Base-by-base conservation (phyloP, 2,888 invertebrate species). In the Epistrophe grossulariae region DNA sequence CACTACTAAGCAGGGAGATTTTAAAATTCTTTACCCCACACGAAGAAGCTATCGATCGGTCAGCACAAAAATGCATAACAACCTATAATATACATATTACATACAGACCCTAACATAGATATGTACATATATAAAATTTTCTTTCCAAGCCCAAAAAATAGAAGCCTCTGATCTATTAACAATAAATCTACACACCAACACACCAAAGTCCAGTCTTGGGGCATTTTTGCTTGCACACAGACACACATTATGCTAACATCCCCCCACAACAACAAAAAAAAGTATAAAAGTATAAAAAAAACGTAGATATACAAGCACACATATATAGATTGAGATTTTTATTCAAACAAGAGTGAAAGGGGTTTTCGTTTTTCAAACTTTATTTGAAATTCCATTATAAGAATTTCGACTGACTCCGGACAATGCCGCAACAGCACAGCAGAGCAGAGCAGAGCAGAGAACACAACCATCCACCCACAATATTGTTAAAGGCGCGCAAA, bases 381-480 rank as follows among this genome's bases (percentile, higher is more conserved):
- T 87, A 87, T 87, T 87, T 87, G 83, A 87, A 87, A 87, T 87
- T 83, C 83, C 83, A 82, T 82, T 83, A 79, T 76, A 87, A 87
- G 83, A 83, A 87, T 87, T 85, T 82, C 70, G 48, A 85, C 82
- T 82, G 78, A 64, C 71, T 57, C 79, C 83, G 76, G 71, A 84
- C 84, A 81, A 77, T 78, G 73, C 68, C 38, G 17, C 70, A 10
- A 74, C 38, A 50, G 52, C 19, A 43, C 0, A 40, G 11, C 40
- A 40, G 19, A 60, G 11, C 40, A 40, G 19, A 60, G 24, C 13
- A 59, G 35, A 8, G 9, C 17, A 19, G 4, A 24, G 24, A 24
- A 24, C 24, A 24, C 24, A 24, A 24, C 24, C 31, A 55, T 7
- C 50, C 66, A 68, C 50, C 66, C 31, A 66, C 35, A 52, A 9